Conservation (phyloP, 1,140 invertebrate species). For the Chironomus tepperi region DNA sequence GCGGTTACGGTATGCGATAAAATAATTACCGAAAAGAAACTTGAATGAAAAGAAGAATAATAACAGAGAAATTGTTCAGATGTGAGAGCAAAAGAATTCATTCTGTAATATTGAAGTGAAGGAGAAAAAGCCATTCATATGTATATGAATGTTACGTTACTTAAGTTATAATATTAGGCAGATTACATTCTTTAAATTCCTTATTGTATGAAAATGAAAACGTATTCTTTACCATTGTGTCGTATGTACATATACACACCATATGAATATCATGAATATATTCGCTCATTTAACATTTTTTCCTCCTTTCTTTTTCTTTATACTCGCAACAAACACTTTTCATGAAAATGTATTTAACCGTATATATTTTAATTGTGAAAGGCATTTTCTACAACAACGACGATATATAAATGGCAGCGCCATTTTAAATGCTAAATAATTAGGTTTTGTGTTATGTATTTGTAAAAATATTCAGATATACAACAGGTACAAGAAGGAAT, state of each 20-base stretch:
- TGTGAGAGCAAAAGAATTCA: too few species aligned
- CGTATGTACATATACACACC: too few species aligned
- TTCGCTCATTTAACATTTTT: too few species aligned
- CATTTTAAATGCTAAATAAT: slow-evolving; percentile 15
- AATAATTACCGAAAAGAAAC: not conserved
- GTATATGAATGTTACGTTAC: not conserved
- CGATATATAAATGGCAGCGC: slow-evolving; percentile 1
- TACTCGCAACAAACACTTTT: not conserved
- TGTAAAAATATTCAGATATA: not conserved
- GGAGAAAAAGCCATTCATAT: not conserved
- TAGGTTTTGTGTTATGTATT: not conserved
- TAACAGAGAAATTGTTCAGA: not conserved
- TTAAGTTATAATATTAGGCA: slow-evolving; percentile 14
- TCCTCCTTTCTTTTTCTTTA: not conserved
- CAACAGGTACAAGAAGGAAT: not conserved
- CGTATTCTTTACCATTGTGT: slow-evolving; percentile 6
- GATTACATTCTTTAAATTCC: slow-evolving; percentile 13
- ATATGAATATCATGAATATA: too few species aligned
- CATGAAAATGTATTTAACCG: not conserved
- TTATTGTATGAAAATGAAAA: slow-evolving; percentile 10
- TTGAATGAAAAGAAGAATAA: not conserved
- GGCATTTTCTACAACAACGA: slow-evolving; percentile 3
- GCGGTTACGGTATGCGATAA: not conserved
- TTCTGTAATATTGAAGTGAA: too few species aligned
- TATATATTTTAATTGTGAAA: slow-evolving; percentile 7